Evolutionary conservation across 2,888 invertebrate species (phyloP).

Genomic region (Xanthorhoe designata): DNA sequence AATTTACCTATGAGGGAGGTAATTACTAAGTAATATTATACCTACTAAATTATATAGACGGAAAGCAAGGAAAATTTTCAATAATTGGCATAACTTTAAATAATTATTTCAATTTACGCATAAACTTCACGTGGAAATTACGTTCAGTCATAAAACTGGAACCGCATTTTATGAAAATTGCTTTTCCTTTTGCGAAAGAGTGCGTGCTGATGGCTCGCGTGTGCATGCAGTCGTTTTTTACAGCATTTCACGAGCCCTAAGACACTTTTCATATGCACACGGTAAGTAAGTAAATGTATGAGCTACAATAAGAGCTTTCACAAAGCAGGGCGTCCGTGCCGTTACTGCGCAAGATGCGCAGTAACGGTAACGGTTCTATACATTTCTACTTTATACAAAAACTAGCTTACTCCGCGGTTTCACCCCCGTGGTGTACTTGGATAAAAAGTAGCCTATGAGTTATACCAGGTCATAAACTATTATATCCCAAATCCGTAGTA

Average conservation of each 20-base stretch:
- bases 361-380: too few species aligned
- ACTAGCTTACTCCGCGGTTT: too few species aligned
- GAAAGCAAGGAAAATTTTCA: not conserved
- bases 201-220: conserved; percentile 5
- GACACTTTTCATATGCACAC: not conserved
- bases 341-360: too few species aligned
- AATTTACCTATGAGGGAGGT: not conserved
- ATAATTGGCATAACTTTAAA: not conserved
- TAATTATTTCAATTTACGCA: not conserved
- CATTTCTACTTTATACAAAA: too few species aligned
- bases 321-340: too few species aligned
- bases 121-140: conserved; percentile 1
- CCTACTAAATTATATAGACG: not conserved
- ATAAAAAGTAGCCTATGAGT: too few species aligned
- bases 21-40: not conserved
- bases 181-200: not conserved
- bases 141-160: not conserved
- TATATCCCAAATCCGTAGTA: too few species aligned
- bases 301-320: too few species aligned
- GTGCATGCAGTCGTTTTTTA: conserved; percentile 5
- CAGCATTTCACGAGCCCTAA: not conserved
- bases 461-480: too few species aligned
- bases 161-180: not conserved
- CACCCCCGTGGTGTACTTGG: too few species aligned
- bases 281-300: too few species aligned